These are phyloP conservation scores for Dendrocopos noguchii DNA, from an alignment of 2,113 vertebrate species.

Conservation along the genomic window DNA sequence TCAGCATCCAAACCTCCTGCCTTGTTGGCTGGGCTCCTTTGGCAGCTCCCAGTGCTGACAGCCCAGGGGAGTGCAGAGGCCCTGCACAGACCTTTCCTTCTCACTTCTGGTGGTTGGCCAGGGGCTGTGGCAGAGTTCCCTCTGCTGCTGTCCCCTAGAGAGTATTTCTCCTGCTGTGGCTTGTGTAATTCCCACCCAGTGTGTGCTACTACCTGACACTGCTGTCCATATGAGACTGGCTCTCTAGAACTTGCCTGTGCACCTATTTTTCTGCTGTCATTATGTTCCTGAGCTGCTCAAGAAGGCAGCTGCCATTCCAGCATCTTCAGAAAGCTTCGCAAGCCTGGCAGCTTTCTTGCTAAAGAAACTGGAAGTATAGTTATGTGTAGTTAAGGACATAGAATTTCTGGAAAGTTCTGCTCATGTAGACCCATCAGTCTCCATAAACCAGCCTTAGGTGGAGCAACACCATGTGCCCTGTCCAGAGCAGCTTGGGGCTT, in stretches of 20 bases:
- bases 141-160: neutral
- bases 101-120: neutral
- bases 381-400: neutral
- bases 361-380: neutral
- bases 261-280: neutral
- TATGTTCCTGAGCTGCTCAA: neutral
- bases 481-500: neutral
- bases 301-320: neutral
- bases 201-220: neutral
- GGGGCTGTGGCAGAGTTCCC: neutral
- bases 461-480: neutral
- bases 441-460: neutral
- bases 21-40: neutral
- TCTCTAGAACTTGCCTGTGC: neutral
- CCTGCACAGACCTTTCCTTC: neutral
- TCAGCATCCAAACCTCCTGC: rapidly evolving
- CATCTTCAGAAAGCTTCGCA: neutral
- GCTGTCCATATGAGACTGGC: neutral
- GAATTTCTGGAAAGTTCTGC: neutral
- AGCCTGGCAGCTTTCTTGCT: neutral
- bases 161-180: rapidly evolving
- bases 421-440: neutral
- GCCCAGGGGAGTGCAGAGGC: rapidly evolving
- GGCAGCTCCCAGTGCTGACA: neutral
- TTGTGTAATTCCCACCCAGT: neutral